Base-by-base conservation (phyloP, 1,140 invertebrate species). In the Cylas formicarius region DNA sequence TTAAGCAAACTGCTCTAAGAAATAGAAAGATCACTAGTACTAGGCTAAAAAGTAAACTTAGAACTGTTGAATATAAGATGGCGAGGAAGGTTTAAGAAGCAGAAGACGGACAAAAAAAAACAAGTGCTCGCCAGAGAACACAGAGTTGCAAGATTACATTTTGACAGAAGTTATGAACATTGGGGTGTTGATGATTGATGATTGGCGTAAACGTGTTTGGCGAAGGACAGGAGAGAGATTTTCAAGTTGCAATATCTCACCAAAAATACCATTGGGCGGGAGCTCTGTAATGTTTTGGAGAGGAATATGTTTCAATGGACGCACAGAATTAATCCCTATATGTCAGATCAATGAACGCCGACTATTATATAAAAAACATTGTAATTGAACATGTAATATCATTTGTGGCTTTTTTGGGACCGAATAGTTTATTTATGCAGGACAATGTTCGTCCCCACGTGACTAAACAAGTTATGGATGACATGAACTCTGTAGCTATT, bases 291-390 rank as follows among this genome's bases (percentile, higher is more conserved):
- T 44, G 32, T 39, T 47, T 23, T 47, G 37, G 36, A 23, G 27
- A 11, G 56, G 48, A 48, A 35, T 50, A 34, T 53, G 43, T 23
- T 41, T 48, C 20, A 28, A 47, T 44, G 44, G 11, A 26, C 55
- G 42, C 42, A 51, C 41, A 56, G 48, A 50, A 24, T 24, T 50
- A 35, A 29, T 49, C 43, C 43, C 23, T 34, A 26, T 44, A 34
- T 28, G 36, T 32, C 13, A 48, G 18, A 18, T 48, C 39, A 13
- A 43, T 48, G 38, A 48, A 33, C 26, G 18, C 27, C 4, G n/a
- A 44, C 28, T 36, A 35, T 20, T 43, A 48, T 23, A 14, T 43
- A 2, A 27, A 44, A 27, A 49, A 44, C 17, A 49, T 34, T 31
- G 13, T 45, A 29, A 22, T 44, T 20, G 39, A 48, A 35, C 28